Base-by-base conservation (phyloP, 1,140 invertebrate genomes). In the Charaxes varanes region DNA sequence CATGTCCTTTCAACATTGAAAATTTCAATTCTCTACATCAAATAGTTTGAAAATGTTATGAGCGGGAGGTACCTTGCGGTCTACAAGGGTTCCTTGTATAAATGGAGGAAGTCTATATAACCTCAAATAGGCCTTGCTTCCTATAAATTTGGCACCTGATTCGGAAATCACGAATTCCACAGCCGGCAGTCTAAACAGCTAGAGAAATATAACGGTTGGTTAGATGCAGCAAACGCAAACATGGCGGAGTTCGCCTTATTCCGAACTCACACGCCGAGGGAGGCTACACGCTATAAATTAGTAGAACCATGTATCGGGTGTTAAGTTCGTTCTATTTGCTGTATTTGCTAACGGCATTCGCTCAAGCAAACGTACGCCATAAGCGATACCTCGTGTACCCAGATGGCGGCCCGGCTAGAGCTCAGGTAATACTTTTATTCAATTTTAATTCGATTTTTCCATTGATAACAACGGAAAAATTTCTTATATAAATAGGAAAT, bases 201-300 rank as follows among this genome's bases (percentile, higher is more conserved):
- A 56, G 37, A 62, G 72, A 70, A 81, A 76, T 68, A 78, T 79
- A 81, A 79, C 78, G 78, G 74, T 82, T 82, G 74, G 78, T 80
- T 82, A 78, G 54, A 42, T 62, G 47, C 53, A 49, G 41, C 62
- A 57, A 45, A 69, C 55, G 58, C 58, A 82, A 82, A 82, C 62
- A 79, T 53, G 51, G 42, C 50, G 59, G 61, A 70, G 66, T 79
- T 76, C 63, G 70, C 68, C 62, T 73, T 56, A 56, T 53, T 60
- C 57, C 41, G 61, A 63, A 60, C 65, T 68, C 69, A 62, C 57
- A 71, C 58, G 51, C 49, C 56, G 58, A 61, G 44, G 24, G 45
- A 40, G 41, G 51, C 36, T 53, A 35, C 54, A 52, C 46, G 51
- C 41, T 53, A 42, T 54, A 35, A 46, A 56, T 52, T 49, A 53